A percentile compares a stretch with the other conserved stretches of the same genome.
Conservation (phyloP, 2,113 vertebrate species). For the Geococcyx californianus region DNA sequence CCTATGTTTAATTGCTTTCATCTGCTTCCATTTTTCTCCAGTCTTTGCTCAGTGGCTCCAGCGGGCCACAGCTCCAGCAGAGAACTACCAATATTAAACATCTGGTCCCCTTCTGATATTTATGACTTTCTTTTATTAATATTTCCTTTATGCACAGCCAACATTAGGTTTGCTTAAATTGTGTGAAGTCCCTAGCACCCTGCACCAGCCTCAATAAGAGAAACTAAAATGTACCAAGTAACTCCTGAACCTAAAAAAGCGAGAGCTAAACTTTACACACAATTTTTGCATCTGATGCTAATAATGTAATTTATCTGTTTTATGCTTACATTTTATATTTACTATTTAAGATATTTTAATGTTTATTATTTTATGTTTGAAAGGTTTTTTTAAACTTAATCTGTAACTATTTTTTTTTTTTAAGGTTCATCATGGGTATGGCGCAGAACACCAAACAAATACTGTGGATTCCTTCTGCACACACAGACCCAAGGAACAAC, state of each 20-base stretch:
- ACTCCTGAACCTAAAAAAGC: not conserved
- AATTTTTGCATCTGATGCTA: not conserved
- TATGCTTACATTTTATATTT: not conserved
- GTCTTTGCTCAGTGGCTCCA: not conserved
- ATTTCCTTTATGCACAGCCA: not conserved
- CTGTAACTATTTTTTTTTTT: not conserved
- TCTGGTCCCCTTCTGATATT: not conserved
- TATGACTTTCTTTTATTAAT: not conserved
- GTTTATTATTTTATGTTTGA: not conserved
- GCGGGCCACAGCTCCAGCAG: not conserved
- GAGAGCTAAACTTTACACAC: not conserved
- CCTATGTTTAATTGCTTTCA: not conserved
- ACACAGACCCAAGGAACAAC: not conserved
- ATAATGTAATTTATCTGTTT: not conserved
- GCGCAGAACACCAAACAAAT: not conserved
- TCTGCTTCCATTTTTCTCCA: not conserved
- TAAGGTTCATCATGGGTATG: not conserved
- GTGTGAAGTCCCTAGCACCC: not conserved
- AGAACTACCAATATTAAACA: not conserved
- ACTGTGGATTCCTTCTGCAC: not conserved
- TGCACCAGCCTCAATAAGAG: not conserved
- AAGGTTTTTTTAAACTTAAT: not conserved
- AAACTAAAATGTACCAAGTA: not conserved
- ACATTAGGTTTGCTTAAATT: not conserved
- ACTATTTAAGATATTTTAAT: not conserved